These are phyloP conservation scores for Drosophila siamana DNA, from an alignment of 2,888 invertebrate species.

Conservation along the genomic window DNA sequence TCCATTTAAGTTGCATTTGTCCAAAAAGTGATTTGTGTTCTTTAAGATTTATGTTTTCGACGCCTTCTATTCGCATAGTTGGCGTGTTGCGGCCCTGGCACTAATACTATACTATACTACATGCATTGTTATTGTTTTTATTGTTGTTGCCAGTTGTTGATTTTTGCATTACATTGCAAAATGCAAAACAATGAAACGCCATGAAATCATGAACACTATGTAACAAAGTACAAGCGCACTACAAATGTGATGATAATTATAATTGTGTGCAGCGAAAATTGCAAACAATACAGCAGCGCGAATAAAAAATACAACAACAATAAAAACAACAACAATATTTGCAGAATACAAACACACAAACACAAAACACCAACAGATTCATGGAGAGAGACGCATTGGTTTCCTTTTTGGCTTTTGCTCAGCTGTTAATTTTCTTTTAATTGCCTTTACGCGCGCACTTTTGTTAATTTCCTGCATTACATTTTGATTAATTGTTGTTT, in stretches of 20 bases:
- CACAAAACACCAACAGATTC: neutral
- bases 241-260: conserved; percentile 56
- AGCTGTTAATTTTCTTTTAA: conserved; percentile 66
- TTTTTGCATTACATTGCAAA: conserved; percentile 71
- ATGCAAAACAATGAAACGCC: conserved; percentile 66
- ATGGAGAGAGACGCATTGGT: conserved; percentile 18
- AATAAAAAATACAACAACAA: neutral
- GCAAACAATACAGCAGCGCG: conserved; percentile 50
- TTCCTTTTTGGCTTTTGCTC: conserved; percentile 40
- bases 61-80: conserved; percentile 18
- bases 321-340: conserved; percentile 13
- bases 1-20: neutral
- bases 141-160: conserved; percentile 32
- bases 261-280: conserved; percentile 60
- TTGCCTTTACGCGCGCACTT: conserved; percentile 54
- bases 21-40: conserved; percentile 5
- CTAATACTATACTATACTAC: conserved; percentile 47
- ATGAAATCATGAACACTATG: conserved; percentile 53
- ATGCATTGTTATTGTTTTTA: conserved; percentile 36
- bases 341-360: conserved; percentile 23
- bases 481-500: conserved; percentile 51
- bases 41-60: conserved; percentile 10
- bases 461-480: conserved; percentile 56
- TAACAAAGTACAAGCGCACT: conserved; percentile 32
- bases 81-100: conserved; percentile 54